Base-by-base conservation (phyloP, 2,797 vertebrate genomes). In the Synaphobranchus kaupii region DNA sequence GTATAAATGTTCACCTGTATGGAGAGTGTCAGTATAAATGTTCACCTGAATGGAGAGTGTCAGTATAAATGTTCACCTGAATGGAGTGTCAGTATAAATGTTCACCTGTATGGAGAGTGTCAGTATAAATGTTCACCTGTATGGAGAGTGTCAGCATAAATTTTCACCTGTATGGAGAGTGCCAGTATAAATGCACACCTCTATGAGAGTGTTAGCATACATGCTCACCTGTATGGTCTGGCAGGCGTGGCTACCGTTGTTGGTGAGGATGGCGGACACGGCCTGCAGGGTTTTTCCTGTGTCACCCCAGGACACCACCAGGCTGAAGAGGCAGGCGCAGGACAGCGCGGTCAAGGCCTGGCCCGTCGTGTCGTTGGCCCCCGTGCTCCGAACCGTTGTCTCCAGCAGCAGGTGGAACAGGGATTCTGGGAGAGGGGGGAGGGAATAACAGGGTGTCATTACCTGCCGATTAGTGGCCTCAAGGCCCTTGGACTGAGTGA, bases 161-260 rank as follows among this genome's bases (percentile, higher is more conserved):
- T 22, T 8, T 86, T 90, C 94, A 98, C 97, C 97, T 98, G 97
- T 94, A 99, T 99, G 73, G 1, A 71, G 68, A 9, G n/a, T 71
- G 1, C 2, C 5, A 56, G 54, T 56, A 15, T 56, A 31, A 31
- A 22, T n/a, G 60, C 87, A 90, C 94, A 98, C 97, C 97, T 98
- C 97, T 94, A 99, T 99, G 71, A 56, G 39, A 39, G 39, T 39
- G 39, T 39, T 39, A 56, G 50, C 17, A 6, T 15, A 60, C 20
- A 12, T 2, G 73, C 88, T 91, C 94, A 98, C 97, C 97, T 98
- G 97, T 94, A 99, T 99, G 78, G 97, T 97, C 93, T 99, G 99
- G 95, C 98, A 99, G 91, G 98, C 98, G 78, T 99, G 98, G 94
- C 98, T 99, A 94, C 98, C 98, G 48, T 99, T 99, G 93, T 99